phyloP scores from a whole-genome alignment of 2,113 vertebrate genomes.

The Oriolus oriolus region DNA sequence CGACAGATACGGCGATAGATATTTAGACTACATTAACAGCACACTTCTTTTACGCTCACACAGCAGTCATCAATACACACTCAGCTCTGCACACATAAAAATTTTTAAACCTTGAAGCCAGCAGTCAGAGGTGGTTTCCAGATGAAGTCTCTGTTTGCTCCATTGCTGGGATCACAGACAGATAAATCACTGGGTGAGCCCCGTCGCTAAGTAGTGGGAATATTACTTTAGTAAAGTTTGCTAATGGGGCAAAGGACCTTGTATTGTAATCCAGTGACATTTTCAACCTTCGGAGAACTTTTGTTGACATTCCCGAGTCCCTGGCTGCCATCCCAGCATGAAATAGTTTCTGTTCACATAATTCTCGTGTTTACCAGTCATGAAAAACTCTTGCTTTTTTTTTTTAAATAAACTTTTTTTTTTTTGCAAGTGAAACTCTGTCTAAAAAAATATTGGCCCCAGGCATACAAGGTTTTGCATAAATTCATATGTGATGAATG shows the following conservation, averaged over 20 bases:
- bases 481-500: constrained; percentile 83
- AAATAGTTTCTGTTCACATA: constrained; percentile 82
- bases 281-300: constrained; percentile 76
- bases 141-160: neutral
- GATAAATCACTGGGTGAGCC: neutral
- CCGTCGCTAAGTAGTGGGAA: neutral
- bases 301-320: constrained; percentile 75
- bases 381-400: constrained; percentile 76
- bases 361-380: constrained; percentile 80
- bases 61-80: neutral
- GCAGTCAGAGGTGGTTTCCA: neutral
- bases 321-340: constrained; percentile 80
- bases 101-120: neutral
- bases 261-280: constrained; percentile 79
- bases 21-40: neutral
- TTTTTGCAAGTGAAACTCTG: constrained; percentile 71
- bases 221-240: constrained; percentile 47
- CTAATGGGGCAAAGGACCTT: constrained; percentile 74
- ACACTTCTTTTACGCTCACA: neutral
- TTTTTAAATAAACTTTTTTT: constrained; percentile 58
- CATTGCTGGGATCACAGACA: neutral
- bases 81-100: neutral
- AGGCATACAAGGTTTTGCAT: constrained; percentile 78
- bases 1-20: neutral
- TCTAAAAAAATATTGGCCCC: constrained; percentile 81